Evolutionary conservation across 2,113 vertebrate species (phyloP).

Genomic region (Rhadina sibilatrix): DNA sequence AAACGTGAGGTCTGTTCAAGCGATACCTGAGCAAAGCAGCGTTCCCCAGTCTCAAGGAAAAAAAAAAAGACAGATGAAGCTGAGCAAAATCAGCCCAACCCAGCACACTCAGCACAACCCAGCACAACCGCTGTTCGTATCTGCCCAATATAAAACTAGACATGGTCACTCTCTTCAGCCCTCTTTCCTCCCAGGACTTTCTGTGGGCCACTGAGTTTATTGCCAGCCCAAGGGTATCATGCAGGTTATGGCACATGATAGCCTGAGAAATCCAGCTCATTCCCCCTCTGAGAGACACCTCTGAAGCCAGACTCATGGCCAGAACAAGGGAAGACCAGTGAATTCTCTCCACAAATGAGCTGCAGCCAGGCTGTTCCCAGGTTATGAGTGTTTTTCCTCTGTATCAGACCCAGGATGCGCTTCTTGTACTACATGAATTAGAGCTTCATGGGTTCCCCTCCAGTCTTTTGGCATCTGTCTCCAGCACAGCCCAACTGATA

Average conservation of each 20-base stretch:
- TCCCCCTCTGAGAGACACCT: background rate
- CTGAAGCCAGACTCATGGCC: background rate
- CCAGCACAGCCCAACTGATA: background rate
- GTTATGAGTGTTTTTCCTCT: background rate
- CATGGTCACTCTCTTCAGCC: background rate
- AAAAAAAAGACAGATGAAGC: background rate
- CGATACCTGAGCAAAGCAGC: background rate
- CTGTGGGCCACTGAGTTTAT: background rate
- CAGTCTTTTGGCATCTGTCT: background rate
- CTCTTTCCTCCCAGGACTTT: background rate
- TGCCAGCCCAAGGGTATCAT: background rate
- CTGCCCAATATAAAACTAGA: accelerated
- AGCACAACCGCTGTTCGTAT: background rate
- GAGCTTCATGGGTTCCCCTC: accelerated
- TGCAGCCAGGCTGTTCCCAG: background rate
- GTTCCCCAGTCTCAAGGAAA: background rate
- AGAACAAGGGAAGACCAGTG: background rate
- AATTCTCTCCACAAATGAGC: background rate
- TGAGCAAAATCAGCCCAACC: accelerated
- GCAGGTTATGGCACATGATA: background rate
- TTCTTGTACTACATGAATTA: background rate
- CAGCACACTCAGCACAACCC: background rate
- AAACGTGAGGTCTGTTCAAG: background rate
- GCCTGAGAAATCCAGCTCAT: background rate
- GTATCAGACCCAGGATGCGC: accelerated